Evolutionary conservation across 2,113 vertebrate species (phyloP), one percentile per base, ranked within the genome.

Genomic region (Heloderma charlesbogerti): DNA sequence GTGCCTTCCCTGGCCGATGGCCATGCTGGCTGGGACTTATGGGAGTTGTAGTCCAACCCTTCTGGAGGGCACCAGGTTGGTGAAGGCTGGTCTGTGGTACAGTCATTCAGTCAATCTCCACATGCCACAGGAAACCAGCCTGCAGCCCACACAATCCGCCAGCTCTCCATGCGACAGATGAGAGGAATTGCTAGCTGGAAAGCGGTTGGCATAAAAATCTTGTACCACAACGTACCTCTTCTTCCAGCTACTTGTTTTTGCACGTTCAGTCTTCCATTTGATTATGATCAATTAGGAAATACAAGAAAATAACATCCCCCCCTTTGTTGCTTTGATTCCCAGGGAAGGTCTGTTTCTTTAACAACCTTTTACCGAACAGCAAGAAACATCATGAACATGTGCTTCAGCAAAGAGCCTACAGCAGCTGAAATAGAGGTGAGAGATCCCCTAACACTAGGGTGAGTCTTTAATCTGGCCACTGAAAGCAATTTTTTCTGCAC

Each of bases 301-400:
- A 12, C 51, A 66, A 60, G 48, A n/a, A 69, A 88, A 69, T 54
- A 71, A 57, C 74, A 57, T 15, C 8, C 48, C 27, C 45, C 29
- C 81, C 83, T 93, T 45, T 92, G 7, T 90, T 87, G 93, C 91
- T 34, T 93, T 95, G 78, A 90, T 93, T 97, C 97, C 75, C 98
- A 99, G 99, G 99, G 99, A 97, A 98, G 98, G 96, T 99, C 99
- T 40, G 99, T 99, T 97, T 99, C 99, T 94, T 97, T 99, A 98
- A 99, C 99, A 88, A 99, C 99, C 92, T 99, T 99, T 97, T 99
- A 99, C 97, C 98, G 99, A 97, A 99, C 99, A 96, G 99, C 99
- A 92, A 98, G 99, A 95, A 99, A 99, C 95, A 98, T 99, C 96
- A 99, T 99, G 98, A 99, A 98, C 95, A 99, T 99, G 99, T 99